phyloP scores from a whole-genome alignment of 2,797 vertebrate genomes.

The Toxotes lorentzi region DNA sequence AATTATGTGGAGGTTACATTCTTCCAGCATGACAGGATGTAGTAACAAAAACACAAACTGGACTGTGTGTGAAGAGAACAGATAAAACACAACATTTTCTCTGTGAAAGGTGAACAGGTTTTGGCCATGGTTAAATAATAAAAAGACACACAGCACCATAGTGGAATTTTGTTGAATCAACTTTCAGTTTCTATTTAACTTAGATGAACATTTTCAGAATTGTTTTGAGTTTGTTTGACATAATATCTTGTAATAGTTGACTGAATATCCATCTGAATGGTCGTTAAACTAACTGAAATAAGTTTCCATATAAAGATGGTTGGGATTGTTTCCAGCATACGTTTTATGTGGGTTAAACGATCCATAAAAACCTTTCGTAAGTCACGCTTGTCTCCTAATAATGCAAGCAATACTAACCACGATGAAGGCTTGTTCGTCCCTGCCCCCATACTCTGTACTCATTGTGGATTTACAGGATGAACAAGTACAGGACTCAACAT shows the following conservation, averaged over 20 bases:
- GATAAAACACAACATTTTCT: neutral
- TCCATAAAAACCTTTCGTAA: neutral
- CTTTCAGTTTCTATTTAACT: too few relatives aligned
- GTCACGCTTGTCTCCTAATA: neutral
- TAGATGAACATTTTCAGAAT: too few relatives aligned
- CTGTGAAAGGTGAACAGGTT: neutral
- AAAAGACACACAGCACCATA: too few relatives aligned
- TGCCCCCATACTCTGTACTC: neutral
- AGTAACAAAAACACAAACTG: constrained; percentile 1
- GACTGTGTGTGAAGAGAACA: neutral
- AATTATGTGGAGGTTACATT: constrained; percentile 1
- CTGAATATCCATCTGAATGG: too few relatives aligned
- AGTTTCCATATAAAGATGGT: neutral
- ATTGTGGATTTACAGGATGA: neutral
- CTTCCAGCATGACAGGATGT: neutral
- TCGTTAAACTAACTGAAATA: too few relatives aligned
- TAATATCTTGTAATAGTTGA: too few relatives aligned
- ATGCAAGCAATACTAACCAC: neutral
- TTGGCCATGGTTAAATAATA: too few relatives aligned
- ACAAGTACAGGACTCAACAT: constrained; percentile 17
- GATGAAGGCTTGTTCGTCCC: neutral
- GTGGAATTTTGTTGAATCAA: too few relatives aligned
- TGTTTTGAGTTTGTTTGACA: too few relatives aligned
- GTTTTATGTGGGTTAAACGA: too few relatives aligned
- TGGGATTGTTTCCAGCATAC: neutral